Conservation (phyloP, 2,888 invertebrate genomes). For the Hypomecis punctinalis region DNA sequence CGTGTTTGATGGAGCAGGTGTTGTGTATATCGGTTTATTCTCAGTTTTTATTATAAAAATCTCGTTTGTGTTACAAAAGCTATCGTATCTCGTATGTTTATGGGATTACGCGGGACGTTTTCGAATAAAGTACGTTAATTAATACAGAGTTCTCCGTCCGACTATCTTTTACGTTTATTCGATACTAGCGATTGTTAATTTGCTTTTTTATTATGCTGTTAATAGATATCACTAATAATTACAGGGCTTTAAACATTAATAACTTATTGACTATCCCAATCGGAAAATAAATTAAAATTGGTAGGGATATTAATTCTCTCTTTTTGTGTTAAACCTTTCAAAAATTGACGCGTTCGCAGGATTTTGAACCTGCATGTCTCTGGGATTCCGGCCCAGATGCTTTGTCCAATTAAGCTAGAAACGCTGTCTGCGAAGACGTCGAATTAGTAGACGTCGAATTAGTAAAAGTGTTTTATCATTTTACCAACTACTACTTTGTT, state of each 20-base stretch:
- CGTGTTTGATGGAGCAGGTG: conserved; percentile 83
- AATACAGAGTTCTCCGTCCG: conserved; percentile 54
- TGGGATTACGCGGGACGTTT: conserved; percentile 62
- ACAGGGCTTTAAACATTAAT: conserved; percentile 28
- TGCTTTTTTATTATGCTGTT: conserved; percentile 42
- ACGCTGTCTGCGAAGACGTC: too few relatives aligned
- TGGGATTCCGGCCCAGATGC: too few relatives aligned
- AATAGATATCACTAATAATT: conserved; percentile 27
- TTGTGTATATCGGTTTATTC: conserved; percentile 80
- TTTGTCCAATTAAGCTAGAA: too few relatives aligned
- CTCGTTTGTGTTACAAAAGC: conserved; percentile 76
- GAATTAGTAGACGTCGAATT: too few relatives aligned
- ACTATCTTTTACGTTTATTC: conserved; percentile 46
- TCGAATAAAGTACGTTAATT: conserved; percentile 63
- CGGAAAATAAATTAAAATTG: neutral
- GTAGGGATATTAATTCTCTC: neutral
- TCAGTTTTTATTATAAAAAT: conserved; percentile 81
- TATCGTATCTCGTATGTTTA: conserved; percentile 69
- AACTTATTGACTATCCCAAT: conserved; percentile 21
- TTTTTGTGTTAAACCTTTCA: too few relatives aligned
- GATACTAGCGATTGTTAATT: conserved; percentile 45
- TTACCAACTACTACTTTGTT: too few relatives aligned
- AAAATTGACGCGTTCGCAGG: too few relatives aligned
- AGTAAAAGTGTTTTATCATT: too few relatives aligned
- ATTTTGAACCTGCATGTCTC: too few relatives aligned